Conservation (phyloP, 2,888 invertebrate genomes). For the Drosophila peninsularis region DNA sequence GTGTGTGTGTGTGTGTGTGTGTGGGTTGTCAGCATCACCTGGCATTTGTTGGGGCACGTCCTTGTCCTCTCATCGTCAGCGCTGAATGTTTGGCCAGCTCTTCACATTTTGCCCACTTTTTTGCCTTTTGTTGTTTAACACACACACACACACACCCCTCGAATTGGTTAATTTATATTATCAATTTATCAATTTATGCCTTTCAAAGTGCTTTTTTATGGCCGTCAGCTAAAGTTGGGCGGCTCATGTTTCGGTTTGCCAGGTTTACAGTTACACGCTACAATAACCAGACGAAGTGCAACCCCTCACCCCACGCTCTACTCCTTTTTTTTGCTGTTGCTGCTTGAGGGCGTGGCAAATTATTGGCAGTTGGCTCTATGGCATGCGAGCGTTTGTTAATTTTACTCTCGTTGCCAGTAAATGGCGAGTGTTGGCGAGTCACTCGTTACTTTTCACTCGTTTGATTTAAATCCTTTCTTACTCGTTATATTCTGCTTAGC, state of each 20-base stretch:
- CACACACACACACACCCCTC: slow-evolving; percentile 35
- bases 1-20: neutral
- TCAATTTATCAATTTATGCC: slow-evolving; percentile 78
- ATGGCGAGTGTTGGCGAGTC: too few species aligned
- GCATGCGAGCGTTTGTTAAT: slow-evolving; percentile 45
- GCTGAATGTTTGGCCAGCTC: slow-evolving; percentile 54
- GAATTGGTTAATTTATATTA: slow-evolving; percentile 79
- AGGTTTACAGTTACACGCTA: slow-evolving; percentile 34
- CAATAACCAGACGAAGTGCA: slow-evolving; percentile 14
- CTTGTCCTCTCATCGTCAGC: slow-evolving; percentile 40
- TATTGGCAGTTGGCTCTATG: slow-evolving; percentile 56
- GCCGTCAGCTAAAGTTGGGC: slow-evolving; percentile 39
- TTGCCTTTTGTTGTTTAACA: slow-evolving; percentile 45
- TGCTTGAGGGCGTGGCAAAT: slow-evolving; percentile 24
- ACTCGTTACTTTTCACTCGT: neutral
- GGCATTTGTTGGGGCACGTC: slow-evolving; percentile 43
- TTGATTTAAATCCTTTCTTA: too few species aligned
- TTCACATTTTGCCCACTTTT: slow-evolving; percentile 40
- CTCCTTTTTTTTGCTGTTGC: neutral
- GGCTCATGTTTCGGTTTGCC: slow-evolving; percentile 31
- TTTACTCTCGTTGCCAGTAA: neutral
- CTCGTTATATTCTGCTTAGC: neutral
- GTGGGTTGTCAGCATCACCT: slow-evolving; percentile 40
- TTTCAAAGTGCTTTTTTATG: slow-evolving; percentile 76
- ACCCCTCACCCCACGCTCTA: neutral